A percentile compares a stretch with the other conserved stretches of the same genome.
Evolutionary conservation across 2,113 vertebrate species (phyloP).

Genomic region (Acanthochromis polyacanthus): DNA sequence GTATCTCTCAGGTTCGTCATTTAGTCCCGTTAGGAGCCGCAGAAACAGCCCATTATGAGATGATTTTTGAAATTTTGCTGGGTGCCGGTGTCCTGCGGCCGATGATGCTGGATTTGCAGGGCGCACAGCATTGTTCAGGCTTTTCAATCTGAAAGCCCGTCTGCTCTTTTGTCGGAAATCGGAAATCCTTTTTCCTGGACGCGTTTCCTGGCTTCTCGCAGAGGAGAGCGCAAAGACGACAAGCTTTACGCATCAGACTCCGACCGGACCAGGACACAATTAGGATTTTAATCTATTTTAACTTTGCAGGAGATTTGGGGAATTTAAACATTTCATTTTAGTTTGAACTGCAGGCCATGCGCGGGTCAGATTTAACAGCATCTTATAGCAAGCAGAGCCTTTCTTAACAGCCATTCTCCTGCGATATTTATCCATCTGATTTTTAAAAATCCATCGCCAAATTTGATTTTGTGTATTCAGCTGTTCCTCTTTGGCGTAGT

Average conservation of each 20-base stretch:
- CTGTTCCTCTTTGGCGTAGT: neutral
- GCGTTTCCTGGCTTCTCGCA: slow-evolving; percentile 94
- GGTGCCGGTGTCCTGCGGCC: slow-evolving; percentile 26
- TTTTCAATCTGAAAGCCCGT: slow-evolving; percentile 79
- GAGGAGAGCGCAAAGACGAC: slow-evolving; percentile 67
- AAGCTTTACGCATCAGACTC: slow-evolving; percentile 52
- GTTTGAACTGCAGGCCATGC: neutral
- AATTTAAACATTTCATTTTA: neutral
- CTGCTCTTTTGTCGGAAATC: slow-evolving; percentile 92
- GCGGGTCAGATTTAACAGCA: neutral
- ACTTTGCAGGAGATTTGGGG: neutral
- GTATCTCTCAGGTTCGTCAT: slow-evolving; percentile 96
- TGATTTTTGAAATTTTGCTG: slow-evolving; percentile 15
- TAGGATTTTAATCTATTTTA: slow-evolving; percentile 27
- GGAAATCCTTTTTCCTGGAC: slow-evolving; percentile 99
- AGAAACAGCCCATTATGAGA: slow-evolving; percentile 15
- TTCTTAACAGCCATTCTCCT: neutral
- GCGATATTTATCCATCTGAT: neutral
- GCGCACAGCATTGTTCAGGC: slow-evolving; percentile 58
- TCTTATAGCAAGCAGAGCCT: neutral
- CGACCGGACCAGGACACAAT: slow-evolving; percentile 40
- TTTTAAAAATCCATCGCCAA: neutral
- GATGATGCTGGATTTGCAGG: slow-evolving; percentile 41
- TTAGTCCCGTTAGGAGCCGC: slow-evolving; percentile 43
- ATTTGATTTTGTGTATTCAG: neutral